phyloP scores from a whole-genome alignment of 2,888 invertebrate genomes.

The Frankliniella intonsa region DNA sequence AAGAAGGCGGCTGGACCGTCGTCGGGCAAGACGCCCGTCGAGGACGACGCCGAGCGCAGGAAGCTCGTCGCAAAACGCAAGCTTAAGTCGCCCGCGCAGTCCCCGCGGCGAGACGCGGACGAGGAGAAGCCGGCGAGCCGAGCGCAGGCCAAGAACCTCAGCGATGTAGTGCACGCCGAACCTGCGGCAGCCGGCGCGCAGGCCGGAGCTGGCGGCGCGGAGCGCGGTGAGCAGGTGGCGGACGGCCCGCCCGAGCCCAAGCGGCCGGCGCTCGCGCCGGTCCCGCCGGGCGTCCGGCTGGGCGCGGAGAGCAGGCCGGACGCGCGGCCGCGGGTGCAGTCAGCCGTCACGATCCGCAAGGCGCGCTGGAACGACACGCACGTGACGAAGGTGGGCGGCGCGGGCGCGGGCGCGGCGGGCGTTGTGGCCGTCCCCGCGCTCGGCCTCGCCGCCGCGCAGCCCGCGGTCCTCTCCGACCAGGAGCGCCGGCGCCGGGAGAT shows the following conservation, averaged over 20 bases:
- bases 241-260: background rate
- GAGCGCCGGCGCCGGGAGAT: background rate
- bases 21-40: background rate
- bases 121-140: background rate
- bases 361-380: conserved; percentile 18
- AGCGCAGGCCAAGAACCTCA: background rate
- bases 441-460: background rate
- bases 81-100: background rate
- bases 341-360: background rate
- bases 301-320: no score
- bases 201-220: background rate
- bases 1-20: background rate
- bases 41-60: background rate
- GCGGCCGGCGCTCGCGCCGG: background rate
- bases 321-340: no score
- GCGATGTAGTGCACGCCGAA: background rate
- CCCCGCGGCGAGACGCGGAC: background rate
- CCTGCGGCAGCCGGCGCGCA: background rate
- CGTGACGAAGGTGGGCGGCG: background rate
- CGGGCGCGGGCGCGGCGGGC: background rate
- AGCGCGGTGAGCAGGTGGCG: background rate
- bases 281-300: background rate
- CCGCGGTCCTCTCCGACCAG: background rate
- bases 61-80: conserved; percentile 12
- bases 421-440: background rate